Evolutionary conservation across 1,140 invertebrate species (phyloP).

Genomic region (Lordiphosa clarofinis): DNA sequence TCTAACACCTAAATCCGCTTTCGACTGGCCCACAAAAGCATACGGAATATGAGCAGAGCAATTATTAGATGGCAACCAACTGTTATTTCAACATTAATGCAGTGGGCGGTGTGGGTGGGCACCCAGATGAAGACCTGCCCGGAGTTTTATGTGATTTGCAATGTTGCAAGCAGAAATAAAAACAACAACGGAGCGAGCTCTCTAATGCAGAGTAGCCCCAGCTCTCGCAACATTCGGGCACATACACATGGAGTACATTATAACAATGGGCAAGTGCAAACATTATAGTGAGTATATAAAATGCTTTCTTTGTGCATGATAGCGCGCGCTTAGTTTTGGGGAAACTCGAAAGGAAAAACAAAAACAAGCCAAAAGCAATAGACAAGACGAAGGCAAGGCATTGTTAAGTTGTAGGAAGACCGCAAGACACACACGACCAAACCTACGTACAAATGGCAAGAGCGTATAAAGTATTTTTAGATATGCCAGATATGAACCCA

Average conservation of each 20-base stretch:
- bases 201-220: conserved; percentile 31
- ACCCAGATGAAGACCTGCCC: conserved; percentile 11
- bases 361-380: conserved; percentile 56
- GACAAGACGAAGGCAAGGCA: conserved; percentile 40
- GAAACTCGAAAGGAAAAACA: conserved; percentile 28
- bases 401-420: conserved; percentile 64
- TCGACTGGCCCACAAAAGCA: conserved; percentile 42
- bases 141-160: conserved; percentile 43
- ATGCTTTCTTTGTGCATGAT: conserved; percentile 67
- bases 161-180: conserved; percentile 29
- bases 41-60: conserved; percentile 51
- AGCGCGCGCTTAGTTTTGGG: conserved; percentile 36
- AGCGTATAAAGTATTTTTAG: conserved; percentile 34
- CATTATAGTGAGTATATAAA: conserved; percentile 70
- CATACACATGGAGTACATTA: conserved; percentile 52
- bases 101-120: conserved; percentile 18
- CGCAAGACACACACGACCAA: conserved; percentile 38
- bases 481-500: conserved; percentile 49
- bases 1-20: conserved; percentile 65
- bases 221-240: background rate
- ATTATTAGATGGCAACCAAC: conserved; percentile 65
- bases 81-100: conserved; percentile 58
- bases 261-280: conserved; percentile 60
- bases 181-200: conserved; percentile 18
- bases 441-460: conserved; percentile 22